Evolutionary conservation across 2,888 invertebrate species (phyloP), one percentile per base, ranked within the genome.

Genomic region (Archips xylosteana): DNA sequence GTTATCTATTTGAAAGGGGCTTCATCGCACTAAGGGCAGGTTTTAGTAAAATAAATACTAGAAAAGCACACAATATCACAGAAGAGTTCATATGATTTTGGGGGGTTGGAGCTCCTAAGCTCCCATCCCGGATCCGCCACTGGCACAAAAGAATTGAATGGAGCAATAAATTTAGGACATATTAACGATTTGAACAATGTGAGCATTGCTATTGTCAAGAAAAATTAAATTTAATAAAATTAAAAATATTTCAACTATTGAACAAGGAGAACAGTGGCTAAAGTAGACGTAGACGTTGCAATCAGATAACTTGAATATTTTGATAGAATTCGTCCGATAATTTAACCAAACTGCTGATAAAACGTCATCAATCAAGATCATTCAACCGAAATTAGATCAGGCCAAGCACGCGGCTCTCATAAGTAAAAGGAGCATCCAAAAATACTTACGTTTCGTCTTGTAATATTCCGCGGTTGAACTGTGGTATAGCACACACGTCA

Each of bases 371-470:
- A 42, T 51, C 39, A 45, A 45, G 47, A 57, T 73, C 57, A 73
- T 59, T 73, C 57, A 69, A 69, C 63, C 64, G 59, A 65, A 74
- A 70, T 65, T 51, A 65, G 70, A 74, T 61, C 59, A 49, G 68
- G 9, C 68, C 51, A 69, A 49, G 23, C 60, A 75, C 60, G 62
- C 66, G 51, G 66, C 66, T 61, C 68, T 57, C 64, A 54, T 74
- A 75, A 70, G 65, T 72, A 77, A 76, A 80, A 80, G 78, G 51
- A 71, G 62, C 77, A 75, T 77, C 76, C 75, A 81, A 85, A 82
- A 83, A 80, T 82, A 94, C 94, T 93, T 84, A 94, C 94, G 94
- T 86, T 92, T 92, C 76, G 90, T 90, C 81, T 89, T 92, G 81
- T 88, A 94, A 86, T 92, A 83, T 76, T 92, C 92, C 70, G 87